Conservation (phyloP, 2,888 invertebrate genomes). For the Phengaris arion region DNA sequence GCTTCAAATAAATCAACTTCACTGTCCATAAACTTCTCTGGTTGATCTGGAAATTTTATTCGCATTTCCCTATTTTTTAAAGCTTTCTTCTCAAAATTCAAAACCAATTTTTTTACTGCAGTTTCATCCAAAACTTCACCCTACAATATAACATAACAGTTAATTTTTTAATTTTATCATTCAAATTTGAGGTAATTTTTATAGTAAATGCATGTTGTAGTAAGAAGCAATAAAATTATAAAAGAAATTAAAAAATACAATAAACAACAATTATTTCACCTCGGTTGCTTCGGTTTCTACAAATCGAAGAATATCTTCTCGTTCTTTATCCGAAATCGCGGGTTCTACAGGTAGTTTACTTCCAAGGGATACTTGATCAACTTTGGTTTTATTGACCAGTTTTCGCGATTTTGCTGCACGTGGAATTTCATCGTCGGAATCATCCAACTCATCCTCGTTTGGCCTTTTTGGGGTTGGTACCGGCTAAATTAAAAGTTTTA, state of each 20-base stretch:
- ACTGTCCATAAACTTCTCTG: conserved; percentile 99
- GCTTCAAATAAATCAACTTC: conserved; percentile 95
- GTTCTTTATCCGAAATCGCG: conserved; percentile 84
- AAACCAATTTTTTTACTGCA: conserved; percentile 91
- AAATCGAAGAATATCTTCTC: conserved; percentile 88
- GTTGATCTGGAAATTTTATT: conserved; percentile 97
- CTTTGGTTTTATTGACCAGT: conserved; percentile 70
- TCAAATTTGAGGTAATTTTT: too few relatives aligned
- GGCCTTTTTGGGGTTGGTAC: conserved; percentile 90
- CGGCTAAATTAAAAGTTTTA: conserved; percentile 75
- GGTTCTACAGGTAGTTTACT: conserved; percentile 81
- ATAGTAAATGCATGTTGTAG: too few relatives aligned
- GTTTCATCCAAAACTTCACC: conserved; percentile 94
- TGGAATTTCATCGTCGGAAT: conserved; percentile 82
- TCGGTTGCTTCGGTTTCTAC: conserved; percentile 90
- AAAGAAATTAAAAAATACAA: background rate
- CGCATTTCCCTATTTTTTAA: conserved; percentile 98
- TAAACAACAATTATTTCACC: conserved; percentile 55
- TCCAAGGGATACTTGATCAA: conserved; percentile 54
- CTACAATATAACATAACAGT: conserved; percentile 58
- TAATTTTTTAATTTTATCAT: too few relatives aligned
- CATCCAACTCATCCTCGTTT: conserved; percentile 82
- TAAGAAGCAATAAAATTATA: background rate
- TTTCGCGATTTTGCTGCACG: conserved; percentile 82
- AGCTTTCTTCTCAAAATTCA: conserved; percentile 96